Conservation (phyloP, 1,140 invertebrate genomes). For the Scaptomyza hsui region DNA sequence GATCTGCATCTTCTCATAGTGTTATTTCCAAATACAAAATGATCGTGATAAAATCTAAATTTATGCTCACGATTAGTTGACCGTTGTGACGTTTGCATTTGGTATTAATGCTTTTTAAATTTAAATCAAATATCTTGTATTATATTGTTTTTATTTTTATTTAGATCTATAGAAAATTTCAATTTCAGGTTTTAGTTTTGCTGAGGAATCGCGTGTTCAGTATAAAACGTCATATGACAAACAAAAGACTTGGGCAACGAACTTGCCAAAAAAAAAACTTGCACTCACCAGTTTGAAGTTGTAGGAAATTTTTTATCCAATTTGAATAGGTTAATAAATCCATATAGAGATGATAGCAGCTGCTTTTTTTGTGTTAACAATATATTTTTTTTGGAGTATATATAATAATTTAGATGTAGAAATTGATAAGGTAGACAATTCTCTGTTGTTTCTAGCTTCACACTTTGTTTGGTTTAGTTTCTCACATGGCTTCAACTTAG, state of each 20-base stretch:
- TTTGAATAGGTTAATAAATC: constrained; percentile 75
- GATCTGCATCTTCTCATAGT: constrained; percentile 14
- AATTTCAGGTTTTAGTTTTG: constrained; percentile 35
- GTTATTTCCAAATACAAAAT: constrained; percentile 57
- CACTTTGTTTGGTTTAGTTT: constrained; percentile 71
- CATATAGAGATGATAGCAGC: constrained; percentile 43
- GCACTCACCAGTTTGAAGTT: constrained; percentile 74
- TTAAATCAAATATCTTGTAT: constrained; percentile 40
- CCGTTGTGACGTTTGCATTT: constrained; percentile 1
- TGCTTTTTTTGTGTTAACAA: constrained; percentile 1
- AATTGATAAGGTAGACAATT: constrained; percentile 51
- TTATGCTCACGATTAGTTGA: constrained; percentile 59
- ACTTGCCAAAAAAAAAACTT: constrained; percentile 51
- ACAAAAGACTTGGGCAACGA: constrained; percentile 68
- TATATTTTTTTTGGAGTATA: constrained; percentile 18
- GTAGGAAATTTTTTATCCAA: constrained; percentile 76
- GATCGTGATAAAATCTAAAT: constrained; percentile 63
- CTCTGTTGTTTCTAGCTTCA: constrained; percentile 39
- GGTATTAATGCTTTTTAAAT: constrained; percentile 39
- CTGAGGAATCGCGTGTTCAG: constrained; percentile 44
- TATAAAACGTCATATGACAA: constrained; percentile 45
- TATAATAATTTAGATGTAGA: constrained; percentile 60
- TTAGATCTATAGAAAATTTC: constrained; percentile 50
- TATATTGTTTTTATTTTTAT: constrained; percentile 13
- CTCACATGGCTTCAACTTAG: constrained; percentile 64